A percentile compares a stretch with the other conserved stretches of the same genome.
phyloP scores from a whole-genome alignment of 2,113 vertebrate genomes.

The Poeciliopsis occidentalis region DNA sequence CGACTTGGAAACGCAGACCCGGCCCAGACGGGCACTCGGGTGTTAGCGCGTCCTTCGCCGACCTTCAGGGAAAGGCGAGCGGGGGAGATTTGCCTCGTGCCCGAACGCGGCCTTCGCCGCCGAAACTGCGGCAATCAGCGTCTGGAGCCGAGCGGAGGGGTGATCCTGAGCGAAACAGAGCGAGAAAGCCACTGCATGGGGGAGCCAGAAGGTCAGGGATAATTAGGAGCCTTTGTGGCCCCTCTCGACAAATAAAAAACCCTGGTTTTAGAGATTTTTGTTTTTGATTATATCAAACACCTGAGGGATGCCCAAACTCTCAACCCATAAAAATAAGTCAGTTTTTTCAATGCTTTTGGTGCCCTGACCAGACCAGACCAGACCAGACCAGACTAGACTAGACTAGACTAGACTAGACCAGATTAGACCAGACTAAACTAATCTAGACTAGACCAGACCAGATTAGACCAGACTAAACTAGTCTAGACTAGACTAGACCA shows the following conservation, averaged over 20 bases:
- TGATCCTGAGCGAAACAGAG: slow-evolving; percentile 69
- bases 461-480: too few relatives aligned
- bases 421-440: too few relatives aligned
- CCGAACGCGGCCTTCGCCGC: slow-evolving; percentile 67
- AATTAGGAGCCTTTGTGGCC: slow-evolving; percentile 82
- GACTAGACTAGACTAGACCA: too few relatives aligned
- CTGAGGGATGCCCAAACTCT: slow-evolving; percentile 39
- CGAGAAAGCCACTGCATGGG: slow-evolving; percentile 29
- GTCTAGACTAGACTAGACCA: too few relatives aligned
- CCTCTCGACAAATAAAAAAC: slow-evolving; percentile 65
- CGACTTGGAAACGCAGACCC: slow-evolving; percentile 43
- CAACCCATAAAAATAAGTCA: slow-evolving; percentile 2
- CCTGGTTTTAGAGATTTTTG: slow-evolving; percentile 54
- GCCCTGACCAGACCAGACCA: too few relatives aligned
- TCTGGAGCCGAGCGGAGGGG: slow-evolving; percentile 56
- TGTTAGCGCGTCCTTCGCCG: slow-evolving; percentile 68
- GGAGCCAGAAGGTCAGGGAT: slow-evolving; percentile 83
- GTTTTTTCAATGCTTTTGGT: background rate
- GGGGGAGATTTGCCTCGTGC: slow-evolving; percentile 14
- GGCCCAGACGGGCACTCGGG: slow-evolving; percentile 53
- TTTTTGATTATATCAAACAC: slow-evolving; percentile 25
- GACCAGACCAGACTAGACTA: background rate
- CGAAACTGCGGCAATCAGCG: slow-evolving; percentile 78
- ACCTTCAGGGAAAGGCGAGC: slow-evolving; percentile 62
- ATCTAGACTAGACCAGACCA: too few relatives aligned